phyloP scores from a whole-genome alignment of 1,140 invertebrate species.

The Drosophila jambulina region DNA sequence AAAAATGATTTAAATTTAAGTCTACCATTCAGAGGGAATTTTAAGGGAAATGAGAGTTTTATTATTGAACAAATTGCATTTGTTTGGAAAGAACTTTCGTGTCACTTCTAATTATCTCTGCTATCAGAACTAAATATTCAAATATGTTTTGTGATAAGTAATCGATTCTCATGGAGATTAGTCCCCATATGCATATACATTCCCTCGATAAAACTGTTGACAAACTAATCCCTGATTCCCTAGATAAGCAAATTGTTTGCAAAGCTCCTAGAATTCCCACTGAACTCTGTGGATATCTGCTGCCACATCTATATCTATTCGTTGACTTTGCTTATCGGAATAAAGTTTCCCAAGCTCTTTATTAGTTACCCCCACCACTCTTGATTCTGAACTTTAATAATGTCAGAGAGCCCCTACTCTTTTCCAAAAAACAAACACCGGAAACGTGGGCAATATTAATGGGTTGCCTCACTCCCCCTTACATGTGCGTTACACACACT shows the following conservation, averaged over 20 bases:
- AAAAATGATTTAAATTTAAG: constrained; percentile 31
- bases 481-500: constrained; percentile 18
- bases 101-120: not conserved
- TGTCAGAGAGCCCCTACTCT: constrained; percentile 13
- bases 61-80: constrained; percentile 15
- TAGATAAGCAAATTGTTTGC: constrained; percentile 40
- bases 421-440: constrained; percentile 60
- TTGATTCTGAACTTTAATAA: constrained; percentile 54
- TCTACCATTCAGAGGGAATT: not conserved
- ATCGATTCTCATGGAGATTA: constrained; percentile 23
- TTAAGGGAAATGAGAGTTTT: constrained; percentile 6
- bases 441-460: constrained; percentile 76
- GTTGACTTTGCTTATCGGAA: constrained; percentile 42
- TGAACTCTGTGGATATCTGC: constrained; percentile 7
- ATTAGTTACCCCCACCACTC: constrained; percentile 1
- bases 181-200: not conserved
- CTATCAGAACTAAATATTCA: constrained; percentile 12
- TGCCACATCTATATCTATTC: constrained; percentile 46
- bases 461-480: constrained; percentile 24
- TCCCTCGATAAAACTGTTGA: constrained; percentile 21
- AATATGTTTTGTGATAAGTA: not conserved
- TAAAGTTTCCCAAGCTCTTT: constrained; percentile 47
- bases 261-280: constrained; percentile 32
- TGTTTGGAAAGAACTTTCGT: not conserved
- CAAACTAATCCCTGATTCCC: constrained; percentile 31